Evolutionary conservation across 2,797 vertebrate genomes (phyloP), one percentile per base, ranked within the genome.

Genomic region (Tragelaphus eurycerus): DNA sequence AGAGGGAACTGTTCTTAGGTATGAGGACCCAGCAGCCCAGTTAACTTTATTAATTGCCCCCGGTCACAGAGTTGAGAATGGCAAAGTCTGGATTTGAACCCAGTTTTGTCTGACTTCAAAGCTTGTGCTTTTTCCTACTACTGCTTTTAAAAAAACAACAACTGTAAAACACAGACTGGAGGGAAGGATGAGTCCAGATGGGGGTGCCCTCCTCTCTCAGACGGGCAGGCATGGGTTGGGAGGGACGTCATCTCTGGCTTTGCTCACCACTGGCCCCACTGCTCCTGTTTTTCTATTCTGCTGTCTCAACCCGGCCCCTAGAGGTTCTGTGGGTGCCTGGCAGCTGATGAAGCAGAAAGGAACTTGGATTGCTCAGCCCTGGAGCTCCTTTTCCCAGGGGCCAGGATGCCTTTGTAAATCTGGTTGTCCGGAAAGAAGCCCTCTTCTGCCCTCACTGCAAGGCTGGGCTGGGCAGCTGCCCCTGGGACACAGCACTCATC

Each of bases 331-430:
- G 96, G 84, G 62, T 93, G 88, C 79, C 96, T 67, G 91, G 93
- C 31, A 90, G 60, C 64, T 76, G 94, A 29, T 87, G 90, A 78
- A 96, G 94, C 92, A 96, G 96, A 98, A 97, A 86, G 93, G 55
- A 92, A 55, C 93, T 84, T 95, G 84, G 89, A 95, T 97, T 57
- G 86, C 78, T 52, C 46, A 76, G 74, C 84, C 95, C 74, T 23
- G 46, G 60, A 88, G 86, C 79, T 84, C 83, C 71, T 84, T 86
- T 96, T 95, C 94, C 79, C 90, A 93, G 93, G 64, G 82, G 16
- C 23, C 52, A 12, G 71, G 67, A 84, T 79, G 89, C 91, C 64
- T 96, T 50, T 93, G 59, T 79, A 81, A 95, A 90, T 90, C 95
- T 79, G n/a, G 31, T 54, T 79, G 71, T 95, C 90, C 71, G 74